These are phyloP conservation scores for Drosophila demipolita DNA, from an alignment of 2,888 invertebrate genomes.

Conservation along the genomic window DNA sequence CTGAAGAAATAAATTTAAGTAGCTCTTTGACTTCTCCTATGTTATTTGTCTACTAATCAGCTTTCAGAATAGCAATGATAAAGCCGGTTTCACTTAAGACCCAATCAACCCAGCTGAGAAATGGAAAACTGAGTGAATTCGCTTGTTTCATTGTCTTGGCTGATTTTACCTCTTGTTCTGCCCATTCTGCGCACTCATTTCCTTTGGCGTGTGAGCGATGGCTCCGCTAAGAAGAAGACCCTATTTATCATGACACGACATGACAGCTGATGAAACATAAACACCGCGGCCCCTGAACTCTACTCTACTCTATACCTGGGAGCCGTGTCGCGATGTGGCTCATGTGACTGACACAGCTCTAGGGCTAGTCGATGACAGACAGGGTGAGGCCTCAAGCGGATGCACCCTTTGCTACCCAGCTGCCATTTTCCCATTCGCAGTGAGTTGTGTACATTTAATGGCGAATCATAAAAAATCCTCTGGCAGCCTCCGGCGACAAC, in stretches of 20 bases:
- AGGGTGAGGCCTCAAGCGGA: constrained; percentile 6
- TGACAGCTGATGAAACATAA: constrained; percentile 70
- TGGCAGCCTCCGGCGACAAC: constrained; percentile 64
- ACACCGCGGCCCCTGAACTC: constrained; percentile 49
- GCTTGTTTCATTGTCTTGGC: constrained; percentile 3
- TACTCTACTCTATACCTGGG: constrained; percentile 9
- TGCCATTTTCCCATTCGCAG: not conserved
- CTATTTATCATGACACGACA: constrained; percentile 70
- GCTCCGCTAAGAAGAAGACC: constrained; percentile 68
- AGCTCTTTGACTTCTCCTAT: not conserved
- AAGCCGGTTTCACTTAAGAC: constrained; percentile 15
- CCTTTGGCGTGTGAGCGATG: constrained; percentile 46
- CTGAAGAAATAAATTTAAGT: not conserved
- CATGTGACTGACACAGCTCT: constrained; percentile 10
- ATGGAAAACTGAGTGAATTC: constrained; percentile 18
- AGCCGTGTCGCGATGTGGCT: not conserved
- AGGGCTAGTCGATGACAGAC: constrained; percentile 10
- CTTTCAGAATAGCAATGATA: constrained; percentile 11
- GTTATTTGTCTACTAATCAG: constrained; percentile 1
- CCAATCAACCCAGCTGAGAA: constrained; percentile 7
- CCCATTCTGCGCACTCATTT: constrained; percentile 69
- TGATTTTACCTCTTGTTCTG: constrained; percentile 20
- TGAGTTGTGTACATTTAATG: constrained; percentile 56
- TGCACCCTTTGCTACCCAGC: constrained; percentile 8
- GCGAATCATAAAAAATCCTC: constrained; percentile 62